Base-by-base conservation (phyloP, 64 coral and sea anemone genomes). In the Exaiptasia diaphana region DNA sequence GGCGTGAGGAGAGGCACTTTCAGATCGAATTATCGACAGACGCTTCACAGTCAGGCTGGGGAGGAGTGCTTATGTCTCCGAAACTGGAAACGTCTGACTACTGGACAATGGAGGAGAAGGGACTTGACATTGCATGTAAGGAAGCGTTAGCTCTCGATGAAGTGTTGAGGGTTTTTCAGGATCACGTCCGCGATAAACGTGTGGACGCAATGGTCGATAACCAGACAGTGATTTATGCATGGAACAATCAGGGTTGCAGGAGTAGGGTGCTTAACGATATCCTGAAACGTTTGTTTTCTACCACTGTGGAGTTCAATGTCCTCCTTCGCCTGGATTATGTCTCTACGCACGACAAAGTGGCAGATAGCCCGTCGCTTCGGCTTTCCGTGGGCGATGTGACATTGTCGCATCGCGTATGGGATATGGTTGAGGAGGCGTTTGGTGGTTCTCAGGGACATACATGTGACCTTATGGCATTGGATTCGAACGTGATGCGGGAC, bases 11-110 rank as follows among this genome's bases (percentile, higher is more conserved):
- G 68, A 49, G 54, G 24, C 82, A 75, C 45, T 30, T 86, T 46
- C 38, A 55, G 35, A 57, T 87, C 22, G 35, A 46, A n/a, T 42
- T 79, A n/a, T 39, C 59, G 36, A 64, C 61, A 48, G 73, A 87
- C 69, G 75, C 85, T 64, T 87, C 85, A 34, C 20, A 45, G 22
- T 64, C 60, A 25, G 85, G 85, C 12, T 83, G 80, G 67, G 64
- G 80, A 14, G 64, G 59, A 50, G 53, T 54, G 34, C 28, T 45
- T 20, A 4, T 46, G 33, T 14, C 38, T 8, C 62, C 61, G 25
- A 20, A 17, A 20, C 11, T 2, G 9, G 41, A 76, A 33, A 43
- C 45, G 42, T 83, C 80, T 3, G 80, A 83, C 53, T 83, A 83
- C 62, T 83, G 62, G 80, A 83, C 60, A 43, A 29, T 32, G n/a